phyloP scores from a whole-genome alignment of 2,797 vertebrate genomes.

The Pseudochirops corinnae region DNA sequence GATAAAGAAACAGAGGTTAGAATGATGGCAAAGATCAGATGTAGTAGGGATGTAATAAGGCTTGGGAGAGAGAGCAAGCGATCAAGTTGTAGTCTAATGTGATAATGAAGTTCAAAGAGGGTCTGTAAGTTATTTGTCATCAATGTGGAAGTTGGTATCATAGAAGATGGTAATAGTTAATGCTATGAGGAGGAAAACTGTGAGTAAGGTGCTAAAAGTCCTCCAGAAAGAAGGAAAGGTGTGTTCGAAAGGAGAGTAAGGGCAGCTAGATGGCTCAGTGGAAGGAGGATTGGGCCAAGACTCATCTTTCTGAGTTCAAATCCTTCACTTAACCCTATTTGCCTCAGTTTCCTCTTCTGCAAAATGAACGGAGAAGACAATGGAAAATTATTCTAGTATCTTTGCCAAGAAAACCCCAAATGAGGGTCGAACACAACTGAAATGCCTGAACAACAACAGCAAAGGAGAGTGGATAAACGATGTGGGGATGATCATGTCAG shows the following conservation, averaged over 20 bases:
- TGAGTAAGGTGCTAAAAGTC: neutral
- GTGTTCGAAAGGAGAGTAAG: neutral
- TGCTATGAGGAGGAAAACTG: neutral
- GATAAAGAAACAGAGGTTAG: neutral
- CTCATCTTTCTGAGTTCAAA: neutral
- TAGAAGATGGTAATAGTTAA: neutral
- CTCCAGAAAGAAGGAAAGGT: slow-evolving; percentile 17
- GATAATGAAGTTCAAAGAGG: neutral
- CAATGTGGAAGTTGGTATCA: neutral
- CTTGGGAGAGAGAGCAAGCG: neutral
- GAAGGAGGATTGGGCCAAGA: neutral
- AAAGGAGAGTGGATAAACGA: neutral
- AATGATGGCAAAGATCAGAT: neutral
- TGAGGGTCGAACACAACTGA: neutral
- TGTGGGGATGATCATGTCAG: neutral
- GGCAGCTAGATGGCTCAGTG: neutral
- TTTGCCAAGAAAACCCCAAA: neutral
- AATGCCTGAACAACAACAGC: neutral
- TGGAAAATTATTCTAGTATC: neutral
- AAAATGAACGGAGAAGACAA: neutral
- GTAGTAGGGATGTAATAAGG: neutral
- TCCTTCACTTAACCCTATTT: neutral
- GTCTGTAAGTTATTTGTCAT: slow-evolving; percentile 6
- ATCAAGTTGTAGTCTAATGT: neutral
- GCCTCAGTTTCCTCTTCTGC: neutral